Evolutionary conservation across 2,797 vertebrate species (phyloP), one percentile per base, ranked within the genome.

Genomic region (Apogon hyalosoma): DNA sequence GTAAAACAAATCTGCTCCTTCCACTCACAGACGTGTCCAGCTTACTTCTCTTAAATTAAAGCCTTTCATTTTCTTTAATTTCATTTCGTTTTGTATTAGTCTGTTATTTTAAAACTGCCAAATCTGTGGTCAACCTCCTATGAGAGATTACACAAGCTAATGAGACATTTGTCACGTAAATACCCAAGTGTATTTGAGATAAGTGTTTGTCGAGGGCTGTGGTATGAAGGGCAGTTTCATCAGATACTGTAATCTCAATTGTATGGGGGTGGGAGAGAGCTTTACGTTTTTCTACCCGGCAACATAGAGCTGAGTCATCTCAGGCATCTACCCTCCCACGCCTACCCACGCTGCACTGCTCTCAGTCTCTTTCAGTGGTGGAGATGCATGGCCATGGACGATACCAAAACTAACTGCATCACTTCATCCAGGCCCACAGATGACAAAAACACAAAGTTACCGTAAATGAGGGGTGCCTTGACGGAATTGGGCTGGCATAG

Each of bases 271-370:
- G 59, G 68, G 58, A 55, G 69, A 45, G 58, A 11, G 59, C 69
- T 63, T 65, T 38, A 52, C 68, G 75, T 69, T 82, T 80, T 69
- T 88, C 77, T 92, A 79, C 87, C 86, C 63, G 77, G 89, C 70
- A 90, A 90, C 84, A 89, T 83, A 78, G 46, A 69, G 93, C 95
- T 97, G 94, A 96, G 91, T 97, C 94, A 96, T 95, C 93, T 94
- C 91, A 88, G 82, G 82, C 92, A 63, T 58, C 72, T 55, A 61
- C 51, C 61, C 92, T 90, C 95, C 94, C 91, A 92, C 94, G 47
- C 91, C 90, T 89, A 79, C 85, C 88, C 85, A 91, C 84, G 82
- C 90, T 90, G 88, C 87, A 90, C 84, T 85, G 85, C 85, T 93
- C 87, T 90, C 83, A 18, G 63, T 85, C 81, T 87, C 68, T 87